Evolutionary conservation across 2,113 vertebrate species (phyloP).

Genomic region (Antidorcas marsupialis): DNA sequence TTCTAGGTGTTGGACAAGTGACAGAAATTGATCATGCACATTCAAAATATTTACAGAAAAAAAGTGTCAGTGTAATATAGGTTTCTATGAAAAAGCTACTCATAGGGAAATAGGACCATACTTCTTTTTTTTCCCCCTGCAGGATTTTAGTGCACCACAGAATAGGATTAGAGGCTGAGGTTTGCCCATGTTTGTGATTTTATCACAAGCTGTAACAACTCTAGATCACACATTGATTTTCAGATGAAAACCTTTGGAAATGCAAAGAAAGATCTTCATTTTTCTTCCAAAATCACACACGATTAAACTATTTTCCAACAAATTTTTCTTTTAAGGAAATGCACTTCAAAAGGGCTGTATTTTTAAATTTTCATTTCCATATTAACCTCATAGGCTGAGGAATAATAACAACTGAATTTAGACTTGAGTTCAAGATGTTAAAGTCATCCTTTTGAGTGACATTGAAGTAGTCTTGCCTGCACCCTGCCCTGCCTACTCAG

Average conservation of each 20-base stretch:
- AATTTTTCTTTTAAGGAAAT: constrained; percentile 23
- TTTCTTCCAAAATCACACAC: constrained; percentile 38
- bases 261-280: neutral
- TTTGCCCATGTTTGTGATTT: constrained; percentile 16
- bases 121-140: neutral
- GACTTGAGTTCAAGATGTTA: neutral
- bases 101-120: neutral
- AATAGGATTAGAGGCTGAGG: neutral
- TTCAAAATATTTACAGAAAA: constrained; percentile 66
- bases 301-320: constrained; percentile 18
- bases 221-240: neutral
- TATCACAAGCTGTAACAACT: neutral
- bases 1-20: constrained; percentile 49
- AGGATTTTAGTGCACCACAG: neutral
- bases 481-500: too few species aligned
- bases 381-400: neutral
- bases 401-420: constrained; percentile 5
- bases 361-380: neutral
- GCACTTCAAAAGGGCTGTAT: neutral
- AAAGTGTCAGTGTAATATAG: neutral
- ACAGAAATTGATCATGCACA: constrained; percentile 2
- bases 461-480: neutral
- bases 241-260: constrained; percentile 1
- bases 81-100: neutral
- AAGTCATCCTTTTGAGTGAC: neutral